Conservation (phyloP, 2,888 invertebrate genomes). For the Cryptosula pallasiana region DNA sequence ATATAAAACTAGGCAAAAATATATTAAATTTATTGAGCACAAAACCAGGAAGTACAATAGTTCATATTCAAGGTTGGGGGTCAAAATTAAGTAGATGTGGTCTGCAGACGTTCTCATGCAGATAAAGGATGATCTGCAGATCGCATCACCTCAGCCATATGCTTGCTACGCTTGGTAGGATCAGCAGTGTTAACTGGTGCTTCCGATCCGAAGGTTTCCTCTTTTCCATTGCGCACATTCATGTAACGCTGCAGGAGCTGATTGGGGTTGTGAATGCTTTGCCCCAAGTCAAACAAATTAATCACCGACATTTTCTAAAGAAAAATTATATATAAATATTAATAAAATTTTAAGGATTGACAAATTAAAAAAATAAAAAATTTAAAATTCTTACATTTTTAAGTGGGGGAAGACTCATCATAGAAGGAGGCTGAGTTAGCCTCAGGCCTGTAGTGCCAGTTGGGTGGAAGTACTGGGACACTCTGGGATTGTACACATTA, state of each 20-base stretch:
- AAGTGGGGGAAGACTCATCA: conserved; percentile 50
- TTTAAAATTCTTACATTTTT: conserved; percentile 41
- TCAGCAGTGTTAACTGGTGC: conserved; percentile 18
- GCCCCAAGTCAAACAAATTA: conserved; percentile 50
- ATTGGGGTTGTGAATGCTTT: conserved; percentile 40
- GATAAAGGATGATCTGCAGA: neutral
- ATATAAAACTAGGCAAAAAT: no score
- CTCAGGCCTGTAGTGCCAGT: conserved; percentile 41
- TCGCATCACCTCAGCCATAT: neutral
- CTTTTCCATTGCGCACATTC: conserved; percentile 35
- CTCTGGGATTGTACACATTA: conserved; percentile 49
- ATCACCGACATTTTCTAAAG: conserved; percentile 45
- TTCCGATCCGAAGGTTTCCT: neutral
- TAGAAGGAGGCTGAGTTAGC: conserved; percentile 51
- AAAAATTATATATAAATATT: neutral
- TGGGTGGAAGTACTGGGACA: conserved; percentile 51
- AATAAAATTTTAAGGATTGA: no score
- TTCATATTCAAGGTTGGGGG: no score
- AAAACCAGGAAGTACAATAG: no score
- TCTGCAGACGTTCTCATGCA: conserved; percentile 14
- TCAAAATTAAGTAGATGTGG: neutral
- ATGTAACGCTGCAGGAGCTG: conserved; percentile 47
- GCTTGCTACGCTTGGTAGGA: neutral
- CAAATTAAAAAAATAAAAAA: no score
- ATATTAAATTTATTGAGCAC: no score